Base-by-base conservation (phyloP, 2,797 vertebrate species). In the Carapus acus region DNA sequence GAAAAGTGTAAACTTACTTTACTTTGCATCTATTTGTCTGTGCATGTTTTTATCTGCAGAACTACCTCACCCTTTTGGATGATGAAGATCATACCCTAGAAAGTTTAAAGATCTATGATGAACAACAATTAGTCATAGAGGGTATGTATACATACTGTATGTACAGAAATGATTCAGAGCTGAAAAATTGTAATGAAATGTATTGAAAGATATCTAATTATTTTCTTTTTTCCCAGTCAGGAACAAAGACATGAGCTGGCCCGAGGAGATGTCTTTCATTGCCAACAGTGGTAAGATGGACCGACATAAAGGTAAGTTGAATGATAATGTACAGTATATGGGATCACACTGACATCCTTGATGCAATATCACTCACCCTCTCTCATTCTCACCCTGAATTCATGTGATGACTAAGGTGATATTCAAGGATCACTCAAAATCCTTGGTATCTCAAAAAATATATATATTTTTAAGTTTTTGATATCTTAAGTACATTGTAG, bases 191-290 rank as follows among this genome's bases (percentile, higher is more conserved):
- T 0, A 19, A 14, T 1, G 2, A 53, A 57, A 44, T 36, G 9
- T 5, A 29, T 38, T 17, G 22, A 31, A 1, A n/a, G 39, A 43
- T 27, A 1, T 56, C 9, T 58, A 23, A n/a, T 2, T 27, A 9
- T 33, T 33, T 13, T 33, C 31, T 20, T 77, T 27, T 77, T 55
- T 77, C 81, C 42, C 62, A 99, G 96, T 99, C 86, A 89, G 96
- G 42, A 99, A 99, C 87, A 99, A 98, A 90, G 96, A 99, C 83
- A 99, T 99, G 96, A 98, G 95, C 83, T 99, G 96, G 96, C 96
- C 96, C 6, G 96, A 99, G 67, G 96, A 99, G 72, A 99, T 99
- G 95, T 99, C 96, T 12, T 99, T 98, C 71, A 97, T 99, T 74
- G 93, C 96, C 58, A 99, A 99, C 86, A 98, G 96, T 81, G 96